Evolutionary conservation across 2,797 vertebrate species (phyloP), one percentile per base, ranked within the genome.

Genomic region (Megalops cyprinoides): DNA sequence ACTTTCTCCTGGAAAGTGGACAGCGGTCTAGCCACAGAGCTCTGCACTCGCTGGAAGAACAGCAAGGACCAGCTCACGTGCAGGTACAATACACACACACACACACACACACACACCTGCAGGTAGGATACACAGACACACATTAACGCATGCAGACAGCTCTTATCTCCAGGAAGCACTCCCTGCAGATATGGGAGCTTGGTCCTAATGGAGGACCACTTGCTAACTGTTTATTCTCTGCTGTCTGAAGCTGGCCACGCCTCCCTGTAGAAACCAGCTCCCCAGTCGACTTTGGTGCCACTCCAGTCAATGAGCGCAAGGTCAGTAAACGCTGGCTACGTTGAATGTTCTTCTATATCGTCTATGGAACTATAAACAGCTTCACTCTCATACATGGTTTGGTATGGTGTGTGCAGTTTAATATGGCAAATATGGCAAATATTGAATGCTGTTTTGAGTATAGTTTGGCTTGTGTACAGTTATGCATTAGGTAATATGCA

Each of bases 241-340:
- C 60, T 58, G 10, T 74, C 49, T 15, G n/a, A 28, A 95, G 95
- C 78, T 95, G 94, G 94, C 97, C 97, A 0, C 95, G 96, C 56
- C 87, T 99, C 78, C 91, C 95, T 10, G 79, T 90, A 18, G 95
- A 98, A 67, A 92, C 93, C 0, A 91, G 93, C 39, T 86, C 94
- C 10, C 83, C 91, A 0, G 82, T 99, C 74, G 96, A 96, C 83
- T 99, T 99, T 86, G 96, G 95, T 53, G 96, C 97, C 53, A 97
- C 96, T n/a, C 96, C 97, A 0, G 92, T 98, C 55, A 96, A 96
- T 87, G 97, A 94, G 81, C 98, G 95, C 79, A 95, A 94, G 96
- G 98, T 99, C 82, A 91, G 91, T 5, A 55, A 7, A 23, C 74
- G 44, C 9, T 44, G 53, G 48, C 1, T 20, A 1, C 53, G 48